Evolutionary conservation across 2,888 invertebrate species (phyloP).

Genomic region (Eurytoma californica): DNA sequence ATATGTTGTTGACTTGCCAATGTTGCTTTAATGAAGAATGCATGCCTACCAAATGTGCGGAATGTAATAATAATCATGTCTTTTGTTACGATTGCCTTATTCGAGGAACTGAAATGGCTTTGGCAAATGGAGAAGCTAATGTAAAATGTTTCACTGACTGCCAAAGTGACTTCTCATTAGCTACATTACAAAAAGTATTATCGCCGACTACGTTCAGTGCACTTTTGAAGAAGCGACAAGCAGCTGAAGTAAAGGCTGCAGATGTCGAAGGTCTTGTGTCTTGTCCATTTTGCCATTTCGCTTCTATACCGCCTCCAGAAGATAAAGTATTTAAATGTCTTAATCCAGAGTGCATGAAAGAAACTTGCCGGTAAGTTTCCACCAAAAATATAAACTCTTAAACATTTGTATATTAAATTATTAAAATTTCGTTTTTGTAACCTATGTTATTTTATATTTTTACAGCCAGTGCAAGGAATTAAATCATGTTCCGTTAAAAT

Average conservation of each 20-base stretch:
- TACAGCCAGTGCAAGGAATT: conserved; percentile 75
- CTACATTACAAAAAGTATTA: conserved; percentile 71
- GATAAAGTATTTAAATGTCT: conserved; percentile 77
- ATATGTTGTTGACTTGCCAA: conserved; percentile 75
- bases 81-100: conserved; percentile 75
- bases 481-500: conserved; percentile 77
- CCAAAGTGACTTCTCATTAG: conserved; percentile 68
- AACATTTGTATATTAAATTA: neutral
- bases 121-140: conserved; percentile 73
- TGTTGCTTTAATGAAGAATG: conserved; percentile 78
- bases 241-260: conserved; percentile 77
- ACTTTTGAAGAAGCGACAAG: conserved; percentile 75
- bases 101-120: conserved; percentile 71
- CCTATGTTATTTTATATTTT: neutral
- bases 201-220: conserved; percentile 75
- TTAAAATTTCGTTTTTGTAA: neutral
- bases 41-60: conserved; percentile 71
- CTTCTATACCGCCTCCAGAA: conserved; percentile 75
- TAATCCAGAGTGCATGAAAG: conserved; percentile 78
- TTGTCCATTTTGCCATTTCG: conserved; percentile 80
- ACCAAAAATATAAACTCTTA: neutral
- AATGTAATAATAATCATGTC: conserved; percentile 74
- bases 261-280: conserved; percentile 77
- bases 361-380: conserved; percentile 75
- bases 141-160: conserved; percentile 76